Evolutionary conservation across 2,113 vertebrate genomes (phyloP).

Genomic region (Boulengeromyrus knoepffleri): DNA sequence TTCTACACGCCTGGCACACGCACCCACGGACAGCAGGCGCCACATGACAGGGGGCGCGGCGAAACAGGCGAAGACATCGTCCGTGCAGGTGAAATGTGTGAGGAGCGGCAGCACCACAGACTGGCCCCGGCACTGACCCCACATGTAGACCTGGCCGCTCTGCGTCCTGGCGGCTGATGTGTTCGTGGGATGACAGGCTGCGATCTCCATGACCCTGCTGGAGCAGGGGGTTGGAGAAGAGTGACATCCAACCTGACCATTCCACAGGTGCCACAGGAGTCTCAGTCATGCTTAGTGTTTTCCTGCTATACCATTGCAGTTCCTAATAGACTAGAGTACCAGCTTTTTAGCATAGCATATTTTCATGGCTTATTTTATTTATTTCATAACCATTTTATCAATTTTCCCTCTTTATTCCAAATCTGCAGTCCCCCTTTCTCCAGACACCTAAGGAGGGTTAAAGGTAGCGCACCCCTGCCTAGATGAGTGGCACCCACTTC

Average conservation of each 20-base stretch:
- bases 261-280: neutral
- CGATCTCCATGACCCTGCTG: conserved; percentile 78
- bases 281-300: neutral
- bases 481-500: neutral
- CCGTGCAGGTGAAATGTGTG: conserved; percentile 75
- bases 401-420: neutral
- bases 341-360: neutral
- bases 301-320: neutral
- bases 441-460: neutral
- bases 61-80: conserved; percentile 83
- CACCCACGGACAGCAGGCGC: conserved; percentile 74
- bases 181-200: conserved; percentile 70
- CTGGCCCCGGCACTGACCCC: conserved; percentile 79
- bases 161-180: conserved; percentile 72
- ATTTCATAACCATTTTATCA: neutral
- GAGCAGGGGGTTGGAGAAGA: neutral
- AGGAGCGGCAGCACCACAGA: conserved; percentile 68
- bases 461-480: neutral
- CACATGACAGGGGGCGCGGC: conserved; percentile 77
- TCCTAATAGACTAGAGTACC: neutral
- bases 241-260: neutral
- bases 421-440: neutral
- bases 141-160: conserved; percentile 72
- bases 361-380: neutral
- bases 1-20: conserved; percentile 29